Conservation (phyloP, 64 coral and sea anemone species). For the Dendrophyllia cribrosa region DNA sequence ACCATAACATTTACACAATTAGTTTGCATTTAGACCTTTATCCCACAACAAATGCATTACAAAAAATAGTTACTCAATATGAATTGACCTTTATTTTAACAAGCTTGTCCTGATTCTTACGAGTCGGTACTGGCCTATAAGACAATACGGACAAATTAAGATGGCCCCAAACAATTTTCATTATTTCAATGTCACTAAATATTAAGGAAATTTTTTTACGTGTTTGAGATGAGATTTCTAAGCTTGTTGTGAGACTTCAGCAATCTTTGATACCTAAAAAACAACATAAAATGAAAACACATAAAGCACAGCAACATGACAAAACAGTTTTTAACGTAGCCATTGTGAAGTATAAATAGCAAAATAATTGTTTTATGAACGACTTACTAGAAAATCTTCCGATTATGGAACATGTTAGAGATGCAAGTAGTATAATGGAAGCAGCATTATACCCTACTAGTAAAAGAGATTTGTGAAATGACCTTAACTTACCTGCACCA, state of each 20-base stretch:
- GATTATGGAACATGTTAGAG: too few species aligned
- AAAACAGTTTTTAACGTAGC: too few species aligned
- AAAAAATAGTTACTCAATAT: not conserved
- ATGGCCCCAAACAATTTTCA: not conserved
- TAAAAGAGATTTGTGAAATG: too few species aligned
- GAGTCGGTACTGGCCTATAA: constrained; percentile 59
- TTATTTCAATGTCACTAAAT: not conserved
- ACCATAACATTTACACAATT: not conserved
- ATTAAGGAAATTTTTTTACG: constrained; percentile 31
- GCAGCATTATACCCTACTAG: too few species aligned
- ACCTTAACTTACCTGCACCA: too few species aligned
- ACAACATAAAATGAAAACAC: not conserved
- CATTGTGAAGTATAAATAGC: too few species aligned
- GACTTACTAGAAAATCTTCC: too few species aligned
- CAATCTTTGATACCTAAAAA: constrained; percentile 85
- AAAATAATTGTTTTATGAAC: too few species aligned
- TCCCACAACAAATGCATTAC: not conserved
- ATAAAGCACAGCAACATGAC: too few species aligned
- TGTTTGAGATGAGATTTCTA: constrained; percentile 80
- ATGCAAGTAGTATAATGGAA: too few species aligned
- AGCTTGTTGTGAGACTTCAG: constrained; percentile 81
- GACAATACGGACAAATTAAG: not conserved
- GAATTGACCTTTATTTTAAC: constrained; percentile 73
- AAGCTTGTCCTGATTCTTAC: constrained; percentile 84
- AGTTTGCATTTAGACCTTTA: not conserved